phyloP scores from a whole-genome alignment of 2,797 vertebrate genomes.

The Muscicapa striata region DNA sequence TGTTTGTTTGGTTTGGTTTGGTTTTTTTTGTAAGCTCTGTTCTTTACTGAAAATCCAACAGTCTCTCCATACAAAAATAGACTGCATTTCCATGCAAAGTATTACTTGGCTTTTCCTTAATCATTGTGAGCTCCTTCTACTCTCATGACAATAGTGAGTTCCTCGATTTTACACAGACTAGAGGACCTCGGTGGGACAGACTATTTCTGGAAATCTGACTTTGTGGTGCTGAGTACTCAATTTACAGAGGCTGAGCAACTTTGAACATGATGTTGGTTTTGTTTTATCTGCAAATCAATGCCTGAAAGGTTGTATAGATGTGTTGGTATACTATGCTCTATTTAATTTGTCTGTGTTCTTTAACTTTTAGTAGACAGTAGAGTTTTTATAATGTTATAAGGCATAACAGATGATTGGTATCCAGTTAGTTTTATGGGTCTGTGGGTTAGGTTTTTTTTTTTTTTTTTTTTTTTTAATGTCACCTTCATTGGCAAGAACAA shows the following conservation, averaged over 20 bases:
- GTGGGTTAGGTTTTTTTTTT: fast-evolving
- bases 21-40: not conserved
- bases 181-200: not conserved
- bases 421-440: not conserved
- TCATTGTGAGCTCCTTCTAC: not conserved
- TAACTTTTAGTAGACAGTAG: not conserved
- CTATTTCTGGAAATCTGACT: not conserved
- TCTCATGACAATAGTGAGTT: not conserved
- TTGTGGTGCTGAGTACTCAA: not conserved
- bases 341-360: not conserved
- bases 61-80: not conserved
- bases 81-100: not conserved
- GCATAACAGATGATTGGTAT: not conserved
- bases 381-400: not conserved
- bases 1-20: not conserved
- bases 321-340: not conserved
- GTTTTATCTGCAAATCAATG: not conserved
- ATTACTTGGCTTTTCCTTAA: not conserved
- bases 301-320: not conserved
- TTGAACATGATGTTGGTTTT: not conserved
- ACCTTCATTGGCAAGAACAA: not conserved
- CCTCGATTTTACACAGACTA: not conserved
- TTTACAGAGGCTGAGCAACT: not conserved
- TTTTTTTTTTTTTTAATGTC: not conserved
- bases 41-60: not conserved